Conservation (phyloP, 2,113 vertebrate genomes). For the Pygathrix nemaeus region DNA sequence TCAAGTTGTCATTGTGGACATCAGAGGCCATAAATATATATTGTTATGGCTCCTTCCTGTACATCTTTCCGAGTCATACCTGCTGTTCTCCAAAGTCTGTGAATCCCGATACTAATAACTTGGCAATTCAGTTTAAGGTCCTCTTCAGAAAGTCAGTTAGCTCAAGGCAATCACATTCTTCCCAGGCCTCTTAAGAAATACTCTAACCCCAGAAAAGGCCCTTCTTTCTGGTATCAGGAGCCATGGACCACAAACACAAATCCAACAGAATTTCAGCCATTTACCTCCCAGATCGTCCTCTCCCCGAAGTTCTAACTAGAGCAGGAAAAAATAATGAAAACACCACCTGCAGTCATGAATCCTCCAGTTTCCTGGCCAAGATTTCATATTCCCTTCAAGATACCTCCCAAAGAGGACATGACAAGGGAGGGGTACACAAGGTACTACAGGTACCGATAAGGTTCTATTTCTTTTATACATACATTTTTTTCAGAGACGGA, state of each 20-base stretch:
- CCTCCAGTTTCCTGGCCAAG: not conserved
- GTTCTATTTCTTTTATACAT: not conserved
- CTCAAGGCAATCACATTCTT: not conserved
- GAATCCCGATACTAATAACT: too few relatives aligned
- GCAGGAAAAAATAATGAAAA: not conserved
- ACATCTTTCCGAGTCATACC: too few relatives aligned
- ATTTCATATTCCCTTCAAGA: not conserved
- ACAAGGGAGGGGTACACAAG: not conserved
- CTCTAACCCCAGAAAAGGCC: not conserved
- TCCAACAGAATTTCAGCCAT: not conserved
- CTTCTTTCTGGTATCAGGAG: not conserved
- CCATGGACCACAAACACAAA: slow-evolving; percentile 23
- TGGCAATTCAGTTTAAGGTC: not conserved
- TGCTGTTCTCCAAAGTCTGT: too few relatives aligned
- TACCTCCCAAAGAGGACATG: not conserved
- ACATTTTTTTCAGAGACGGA: too few relatives aligned
- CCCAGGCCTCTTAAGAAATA: not conserved
- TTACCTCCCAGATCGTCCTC: not conserved
- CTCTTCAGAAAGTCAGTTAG: not conserved
- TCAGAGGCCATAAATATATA: not conserved
- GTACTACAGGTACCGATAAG: not conserved
- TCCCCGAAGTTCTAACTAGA: not conserved
- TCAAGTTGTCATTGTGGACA: not conserved
- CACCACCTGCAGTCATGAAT: not conserved
- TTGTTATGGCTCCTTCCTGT: not conserved